Evolutionary conservation across 2,797 vertebrate species (phyloP).

Genomic region (Sciurus vulgaris): DNA sequence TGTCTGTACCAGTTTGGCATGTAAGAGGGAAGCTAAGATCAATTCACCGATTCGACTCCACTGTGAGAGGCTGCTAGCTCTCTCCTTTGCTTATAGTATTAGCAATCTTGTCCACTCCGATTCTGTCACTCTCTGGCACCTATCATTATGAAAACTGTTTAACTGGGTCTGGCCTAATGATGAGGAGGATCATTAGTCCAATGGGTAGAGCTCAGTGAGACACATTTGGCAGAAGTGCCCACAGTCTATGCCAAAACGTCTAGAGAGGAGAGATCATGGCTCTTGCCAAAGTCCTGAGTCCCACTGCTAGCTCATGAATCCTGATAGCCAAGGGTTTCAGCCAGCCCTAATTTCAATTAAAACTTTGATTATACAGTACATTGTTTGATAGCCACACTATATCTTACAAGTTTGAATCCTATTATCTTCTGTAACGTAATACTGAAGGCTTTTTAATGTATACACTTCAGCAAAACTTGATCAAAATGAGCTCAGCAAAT

Average conservation of each 20-base stretch:
- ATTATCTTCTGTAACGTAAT: constrained; percentile 10
- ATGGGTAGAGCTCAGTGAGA: constrained; percentile 65
- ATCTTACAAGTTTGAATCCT: constrained; percentile 71
- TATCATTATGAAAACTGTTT: constrained; percentile 79
- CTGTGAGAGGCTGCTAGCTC: constrained; percentile 80
- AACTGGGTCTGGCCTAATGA: constrained; percentile 71
- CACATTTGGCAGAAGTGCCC: constrained; percentile 67
- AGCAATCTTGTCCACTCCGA: constrained; percentile 81
- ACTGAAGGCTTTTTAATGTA: constrained; percentile 44
- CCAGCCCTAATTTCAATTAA: constrained; percentile 81
- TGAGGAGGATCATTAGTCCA: constrained; percentile 73
- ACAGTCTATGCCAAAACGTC: constrained; percentile 75
- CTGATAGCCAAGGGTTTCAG: constrained; percentile 81
- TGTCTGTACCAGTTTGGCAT: constrained; percentile 68
- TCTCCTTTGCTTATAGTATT: constrained; percentile 80
- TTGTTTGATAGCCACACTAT: constrained; percentile 64
- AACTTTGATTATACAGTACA: constrained; percentile 72
- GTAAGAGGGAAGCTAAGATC: constrained; percentile 75
- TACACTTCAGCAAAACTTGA: constrained; percentile 55
- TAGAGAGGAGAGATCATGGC: constrained; percentile 78
- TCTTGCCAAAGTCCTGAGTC: constrained; percentile 81
- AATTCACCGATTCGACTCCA: constrained; percentile 77
- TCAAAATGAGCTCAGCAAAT: constrained; percentile 40
- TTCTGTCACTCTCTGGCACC: constrained; percentile 74
- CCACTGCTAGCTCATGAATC: constrained; percentile 72